phyloP scores from a whole-genome alignment of 2,888 invertebrate genomes.

The Antheraea yamamai region DNA sequence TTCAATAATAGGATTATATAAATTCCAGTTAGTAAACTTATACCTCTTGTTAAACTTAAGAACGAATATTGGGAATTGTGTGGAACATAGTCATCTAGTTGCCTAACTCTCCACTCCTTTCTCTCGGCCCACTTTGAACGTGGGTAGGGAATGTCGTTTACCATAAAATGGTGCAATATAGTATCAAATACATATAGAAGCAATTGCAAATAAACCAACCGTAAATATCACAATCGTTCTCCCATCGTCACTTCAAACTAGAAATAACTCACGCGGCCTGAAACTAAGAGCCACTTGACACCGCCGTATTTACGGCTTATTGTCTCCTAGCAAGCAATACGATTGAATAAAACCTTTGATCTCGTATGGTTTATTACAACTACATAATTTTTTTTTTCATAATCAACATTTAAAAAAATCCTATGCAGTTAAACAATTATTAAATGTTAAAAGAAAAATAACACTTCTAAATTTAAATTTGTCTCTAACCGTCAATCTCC shows the following conservation, averaged over 20 bases:
- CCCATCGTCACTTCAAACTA: neutral
- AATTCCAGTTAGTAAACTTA: neutral
- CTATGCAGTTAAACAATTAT: neutral
- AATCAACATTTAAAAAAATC: too few relatives aligned
- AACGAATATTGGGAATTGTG: neutral
- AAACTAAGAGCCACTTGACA: neutral
- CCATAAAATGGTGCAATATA: slow-evolving; percentile 1
- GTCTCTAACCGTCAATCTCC: slow-evolving; percentile 33
- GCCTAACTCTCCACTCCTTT: neutral
- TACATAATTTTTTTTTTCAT: too few relatives aligned
- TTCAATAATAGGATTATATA: too few relatives aligned
- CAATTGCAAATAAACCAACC: neutral
- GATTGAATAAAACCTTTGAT: neutral
- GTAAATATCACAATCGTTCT: neutral
- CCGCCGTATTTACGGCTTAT: neutral
- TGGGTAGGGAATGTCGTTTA: slow-evolving; percentile 9
- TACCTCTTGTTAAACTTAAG: neutral
- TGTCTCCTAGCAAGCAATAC: neutral
- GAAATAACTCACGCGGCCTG: neutral
- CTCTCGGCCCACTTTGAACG: neutral
- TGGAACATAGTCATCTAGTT: slow-evolving; percentile 3
- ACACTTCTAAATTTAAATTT: slow-evolving; percentile 29
- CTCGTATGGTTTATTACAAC: neutral
- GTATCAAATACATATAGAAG: neutral
- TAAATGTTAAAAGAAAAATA: neutral